Conservation (phyloP, 2,113 vertebrate species). For the Epinephelus moara region DNA sequence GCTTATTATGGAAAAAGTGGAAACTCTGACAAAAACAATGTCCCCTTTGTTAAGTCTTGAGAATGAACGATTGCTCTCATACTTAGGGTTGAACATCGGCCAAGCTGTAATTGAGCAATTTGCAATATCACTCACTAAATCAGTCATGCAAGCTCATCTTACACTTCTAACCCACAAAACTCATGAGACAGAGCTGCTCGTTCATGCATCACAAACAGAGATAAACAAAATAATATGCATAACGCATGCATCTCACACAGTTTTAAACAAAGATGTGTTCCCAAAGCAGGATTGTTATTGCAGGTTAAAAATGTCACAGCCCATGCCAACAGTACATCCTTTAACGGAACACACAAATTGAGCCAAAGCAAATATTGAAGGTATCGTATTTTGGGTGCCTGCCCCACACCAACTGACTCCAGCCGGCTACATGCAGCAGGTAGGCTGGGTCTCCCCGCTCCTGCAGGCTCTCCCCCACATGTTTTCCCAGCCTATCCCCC, state of each 20-base stretch:
- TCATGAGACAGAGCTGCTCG: background rate
- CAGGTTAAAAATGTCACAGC: constrained; percentile 58
- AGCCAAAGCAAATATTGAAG: constrained; percentile 69
- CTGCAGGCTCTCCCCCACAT: constrained; percentile 41
- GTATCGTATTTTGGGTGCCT: constrained; percentile 54
- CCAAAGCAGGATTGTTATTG: constrained; percentile 38
- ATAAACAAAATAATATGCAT: background rate
- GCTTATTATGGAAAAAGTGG: constrained; percentile 41
- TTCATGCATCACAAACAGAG: constrained; percentile 5
- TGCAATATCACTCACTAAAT: constrained; percentile 54
- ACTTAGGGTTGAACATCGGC: background rate
- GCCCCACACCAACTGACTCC: constrained; percentile 41
- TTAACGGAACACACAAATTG: constrained; percentile 6
- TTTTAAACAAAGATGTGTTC: constrained; percentile 19
- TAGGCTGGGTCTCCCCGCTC: constrained; percentile 32
- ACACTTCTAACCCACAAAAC: background rate
- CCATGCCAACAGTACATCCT: constrained; percentile 40
- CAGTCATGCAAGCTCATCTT: constrained; percentile 9
- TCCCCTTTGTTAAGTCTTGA: constrained; percentile 44
- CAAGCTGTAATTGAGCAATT: constrained; percentile 57
- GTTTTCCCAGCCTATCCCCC: constrained; percentile 62
- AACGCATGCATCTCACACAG: background rate
- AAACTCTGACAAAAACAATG: constrained; percentile 59
- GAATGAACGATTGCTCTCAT: constrained; percentile 28
- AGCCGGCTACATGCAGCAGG: constrained; percentile 46